phyloP scores from a whole-genome alignment of 2,888 invertebrate genomes.

The Hyposoter didymator region DNA sequence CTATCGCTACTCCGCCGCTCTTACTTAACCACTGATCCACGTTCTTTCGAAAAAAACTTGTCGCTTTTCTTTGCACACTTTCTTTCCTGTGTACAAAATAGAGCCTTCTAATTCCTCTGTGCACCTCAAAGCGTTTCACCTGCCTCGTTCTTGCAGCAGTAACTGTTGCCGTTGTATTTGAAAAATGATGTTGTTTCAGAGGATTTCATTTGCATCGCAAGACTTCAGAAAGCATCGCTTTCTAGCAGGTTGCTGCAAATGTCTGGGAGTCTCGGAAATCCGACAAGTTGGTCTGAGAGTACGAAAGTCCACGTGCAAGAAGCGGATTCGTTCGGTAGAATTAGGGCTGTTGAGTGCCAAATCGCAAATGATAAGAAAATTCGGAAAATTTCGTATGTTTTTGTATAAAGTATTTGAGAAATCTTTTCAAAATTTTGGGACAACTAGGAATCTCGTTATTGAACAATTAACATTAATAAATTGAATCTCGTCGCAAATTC shows the following conservation, averaged over 20 bases:
- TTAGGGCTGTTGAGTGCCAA: conserved; percentile 8
- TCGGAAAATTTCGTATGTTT: too few species aligned
- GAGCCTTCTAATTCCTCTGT: conserved; percentile 38
- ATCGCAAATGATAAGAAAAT: too few species aligned
- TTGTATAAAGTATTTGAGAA: too few species aligned
- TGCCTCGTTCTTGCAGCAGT: neutral
- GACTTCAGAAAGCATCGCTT: neutral
- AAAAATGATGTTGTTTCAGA: conserved; percentile 27
- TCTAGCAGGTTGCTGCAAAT: neutral
- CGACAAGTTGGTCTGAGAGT: conserved; percentile 59
- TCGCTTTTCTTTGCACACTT: conserved; percentile 24
- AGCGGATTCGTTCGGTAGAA: conserved; percentile 43
- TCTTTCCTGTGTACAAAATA: conserved; percentile 26
- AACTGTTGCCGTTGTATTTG: conserved; percentile 1
- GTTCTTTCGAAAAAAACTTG: conserved; percentile 50
- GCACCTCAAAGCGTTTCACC: conserved; percentile 9
- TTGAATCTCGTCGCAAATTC: too few species aligned
- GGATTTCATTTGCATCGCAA: conserved; percentile 46
- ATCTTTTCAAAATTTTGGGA: too few species aligned
- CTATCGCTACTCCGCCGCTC: conserved; percentile 2
- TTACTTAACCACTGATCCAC: conserved; percentile 57
- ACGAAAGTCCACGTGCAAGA: conserved; percentile 48
- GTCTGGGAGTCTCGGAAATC: conserved; percentile 19
- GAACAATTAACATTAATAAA: too few species aligned
- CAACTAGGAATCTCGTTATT: too few species aligned